Conservation (phyloP, 2,113 vertebrate species). For the Saguinus imperator region DNA sequence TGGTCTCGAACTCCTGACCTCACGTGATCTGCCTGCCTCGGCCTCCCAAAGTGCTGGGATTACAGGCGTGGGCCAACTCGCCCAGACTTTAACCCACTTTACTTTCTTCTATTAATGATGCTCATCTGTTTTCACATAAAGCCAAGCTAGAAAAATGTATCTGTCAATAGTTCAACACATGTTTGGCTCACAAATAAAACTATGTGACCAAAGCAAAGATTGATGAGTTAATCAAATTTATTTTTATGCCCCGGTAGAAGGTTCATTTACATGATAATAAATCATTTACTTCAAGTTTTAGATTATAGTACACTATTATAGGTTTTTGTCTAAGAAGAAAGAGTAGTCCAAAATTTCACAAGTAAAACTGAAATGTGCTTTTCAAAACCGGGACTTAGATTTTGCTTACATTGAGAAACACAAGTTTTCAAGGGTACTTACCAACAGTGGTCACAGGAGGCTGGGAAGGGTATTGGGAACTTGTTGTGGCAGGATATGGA, state of each 20-base stretch:
- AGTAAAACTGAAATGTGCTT: neutral
- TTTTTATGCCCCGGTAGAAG: neutral
- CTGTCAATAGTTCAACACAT: neutral
- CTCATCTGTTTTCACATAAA: neutral
- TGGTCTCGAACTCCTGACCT: too few relatives aligned
- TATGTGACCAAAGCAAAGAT: neutral
- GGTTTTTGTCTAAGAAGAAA: neutral
- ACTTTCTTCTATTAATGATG: neutral
- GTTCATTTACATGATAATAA: conserved; percentile 8
- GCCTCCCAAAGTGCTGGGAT: too few relatives aligned
- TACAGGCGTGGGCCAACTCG: too few relatives aligned
- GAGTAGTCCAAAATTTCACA: conserved; percentile 34
- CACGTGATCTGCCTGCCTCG: too few relatives aligned
- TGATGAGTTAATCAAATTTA: neutral
- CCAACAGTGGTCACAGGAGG: conserved; percentile 93
- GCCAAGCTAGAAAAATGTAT: neutral
- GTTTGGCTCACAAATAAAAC: conserved; percentile 18
- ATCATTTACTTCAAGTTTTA: conserved; percentile 18
- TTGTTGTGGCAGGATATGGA: conserved; percentile 91
- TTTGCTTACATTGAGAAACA: conserved; percentile 14
- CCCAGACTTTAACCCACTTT: neutral
- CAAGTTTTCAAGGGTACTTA: conserved; percentile 83
- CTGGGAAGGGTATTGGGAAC: conserved; percentile 91
- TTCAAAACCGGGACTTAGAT: neutral
- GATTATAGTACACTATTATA: neutral